A percentile compares a stretch with the other conserved stretches of the same genome.
These are phyloP conservation scores for Hassar affinis DNA, from an alignment of 2,113 vertebrate genomes.

Conservation along the genomic window DNA sequence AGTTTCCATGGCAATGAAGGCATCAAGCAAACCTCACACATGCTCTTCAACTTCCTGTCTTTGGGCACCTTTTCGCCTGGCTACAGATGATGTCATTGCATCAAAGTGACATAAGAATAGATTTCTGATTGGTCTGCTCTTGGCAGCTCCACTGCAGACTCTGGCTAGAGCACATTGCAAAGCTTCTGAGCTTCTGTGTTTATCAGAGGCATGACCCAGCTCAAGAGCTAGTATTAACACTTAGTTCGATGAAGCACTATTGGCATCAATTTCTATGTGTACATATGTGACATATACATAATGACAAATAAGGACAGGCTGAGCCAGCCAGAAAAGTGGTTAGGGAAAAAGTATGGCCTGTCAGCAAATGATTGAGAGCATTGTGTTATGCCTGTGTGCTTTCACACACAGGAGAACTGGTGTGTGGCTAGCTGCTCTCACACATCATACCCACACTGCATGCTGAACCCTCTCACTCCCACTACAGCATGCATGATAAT, in stretches of 20 bases:
- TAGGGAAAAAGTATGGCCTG: conserved; percentile 10
- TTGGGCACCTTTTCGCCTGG: conserved; percentile 67
- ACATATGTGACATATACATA: conserved; percentile 25
- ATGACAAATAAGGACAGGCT: neutral
- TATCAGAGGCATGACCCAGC: conserved; percentile 15
- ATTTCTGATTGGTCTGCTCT: conserved; percentile 55
- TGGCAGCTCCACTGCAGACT: conserved; percentile 35
- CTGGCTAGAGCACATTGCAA: conserved; percentile 34
- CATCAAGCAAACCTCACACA: conserved; percentile 58
- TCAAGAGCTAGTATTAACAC: neutral
- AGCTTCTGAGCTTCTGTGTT: conserved; percentile 14
- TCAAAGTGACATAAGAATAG: conserved; percentile 59
- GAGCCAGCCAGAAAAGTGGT: conserved; percentile 26
- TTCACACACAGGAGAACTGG: conserved; percentile 12
- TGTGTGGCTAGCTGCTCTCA: conserved; percentile 17
- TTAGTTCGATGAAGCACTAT: neutral
- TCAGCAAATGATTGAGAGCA: neutral
- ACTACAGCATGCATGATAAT: conserved; percentile 24
- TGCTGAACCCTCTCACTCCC: conserved; percentile 26
- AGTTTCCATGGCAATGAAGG: conserved; percentile 73
- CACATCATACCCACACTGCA: conserved; percentile 35
- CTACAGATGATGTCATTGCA: conserved; percentile 76
- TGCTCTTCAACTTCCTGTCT: conserved; percentile 65
- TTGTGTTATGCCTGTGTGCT: neutral
- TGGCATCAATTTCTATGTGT: conserved; percentile 4